Base-by-base conservation (phyloP, 2,113 vertebrate genomes). In the Cygnus atratus region DNA sequence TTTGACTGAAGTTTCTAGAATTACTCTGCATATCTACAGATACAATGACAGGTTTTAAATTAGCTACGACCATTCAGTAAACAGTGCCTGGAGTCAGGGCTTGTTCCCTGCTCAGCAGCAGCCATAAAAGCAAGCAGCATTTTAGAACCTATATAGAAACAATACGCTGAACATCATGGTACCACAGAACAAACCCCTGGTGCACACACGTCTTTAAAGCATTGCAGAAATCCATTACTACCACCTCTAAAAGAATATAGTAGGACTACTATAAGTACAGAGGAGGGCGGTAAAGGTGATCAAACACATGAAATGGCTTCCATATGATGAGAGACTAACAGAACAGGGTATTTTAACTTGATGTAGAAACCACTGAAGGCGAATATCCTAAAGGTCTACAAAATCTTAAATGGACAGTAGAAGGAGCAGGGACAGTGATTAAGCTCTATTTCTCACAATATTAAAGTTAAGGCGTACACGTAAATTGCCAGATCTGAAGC, bases 1-100 rank as follows among this genome's bases (percentile, higher is more conserved):
- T 94, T 90, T 94, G 43, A 39, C 78, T 57, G 75, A 92, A 88
- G 75, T 93, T 92, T 90, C 83, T 74, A 66, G 68, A 95, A 96
- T 84, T 88, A 70, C 63, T 80, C 44, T 88, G 82, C 66, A 29
- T 92, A 79, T 77, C 44, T 84, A 66, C 75, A 94, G 59, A 70
- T 58, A 62, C 44, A 84, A 10, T 24, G 21, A 44, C 4, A 2
- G 43, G 20, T 82, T 82, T 94, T 33, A 73, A 90, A 76, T 90
- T 54, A 92, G 67, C 71, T 85, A 57, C 24, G 90, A 67, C 31
- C 44, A 62, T 90, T 85, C 72, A 79, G 39, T 54, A 44, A 70
- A 48, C 41, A 77, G 68, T 33, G 79, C 43, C 35, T 52, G 54
- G 48, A 87, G 43, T 43, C 26, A 55, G 61, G n/a, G 61, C 54